Percentiles rank a stretch among this genome's conserved stretches.
Evolutionary conservation across 2,797 vertebrate species (phyloP).

Genomic region (Argentina silus): DNA sequence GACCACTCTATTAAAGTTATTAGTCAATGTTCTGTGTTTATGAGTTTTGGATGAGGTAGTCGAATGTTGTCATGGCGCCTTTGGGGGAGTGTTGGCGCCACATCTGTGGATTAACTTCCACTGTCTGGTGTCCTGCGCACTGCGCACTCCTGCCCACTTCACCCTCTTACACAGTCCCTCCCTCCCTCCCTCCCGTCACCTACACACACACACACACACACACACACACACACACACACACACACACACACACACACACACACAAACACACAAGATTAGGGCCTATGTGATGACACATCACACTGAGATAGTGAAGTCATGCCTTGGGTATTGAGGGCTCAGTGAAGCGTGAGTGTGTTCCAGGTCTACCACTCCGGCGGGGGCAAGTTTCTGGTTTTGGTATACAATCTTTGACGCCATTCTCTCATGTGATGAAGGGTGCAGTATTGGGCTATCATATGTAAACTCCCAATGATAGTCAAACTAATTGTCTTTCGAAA

Average conservation of each 20-base stretch:
- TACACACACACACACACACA: slow-evolving; percentile 27
- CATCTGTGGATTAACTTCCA: neutral
- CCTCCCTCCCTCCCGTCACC: slow-evolving; percentile 6
- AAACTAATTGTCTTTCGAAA: neutral
- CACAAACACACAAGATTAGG: neutral
- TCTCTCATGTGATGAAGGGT: neutral
- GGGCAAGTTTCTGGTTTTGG: neutral
- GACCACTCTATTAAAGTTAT: slow-evolving; percentile 65
- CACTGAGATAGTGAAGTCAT: neutral
- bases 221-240: slow-evolving; percentile 5
- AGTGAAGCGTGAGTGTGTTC: neutral
- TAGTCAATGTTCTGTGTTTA: slow-evolving; percentile 63
- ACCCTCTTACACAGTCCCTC: neutral
- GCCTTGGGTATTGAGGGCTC: neutral
- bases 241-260: slow-evolving; percentile 8
- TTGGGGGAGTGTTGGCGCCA: slow-evolving; percentile 26
- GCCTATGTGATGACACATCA: neutral
- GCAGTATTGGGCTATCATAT: neutral
- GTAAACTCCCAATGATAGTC: neutral
- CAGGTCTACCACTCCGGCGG: neutral
- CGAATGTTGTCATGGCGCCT: slow-evolving; percentile 33
- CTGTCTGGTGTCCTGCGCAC: neutral
- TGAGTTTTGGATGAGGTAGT: slow-evolving; percentile 55
- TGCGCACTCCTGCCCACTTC: neutral
- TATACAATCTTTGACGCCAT: neutral